A percentile compares a stretch with the other conserved stretches of the same genome.
phyloP scores from a whole-genome alignment of 1,140 invertebrate genomes.

The Augochlora pura region DNA sequence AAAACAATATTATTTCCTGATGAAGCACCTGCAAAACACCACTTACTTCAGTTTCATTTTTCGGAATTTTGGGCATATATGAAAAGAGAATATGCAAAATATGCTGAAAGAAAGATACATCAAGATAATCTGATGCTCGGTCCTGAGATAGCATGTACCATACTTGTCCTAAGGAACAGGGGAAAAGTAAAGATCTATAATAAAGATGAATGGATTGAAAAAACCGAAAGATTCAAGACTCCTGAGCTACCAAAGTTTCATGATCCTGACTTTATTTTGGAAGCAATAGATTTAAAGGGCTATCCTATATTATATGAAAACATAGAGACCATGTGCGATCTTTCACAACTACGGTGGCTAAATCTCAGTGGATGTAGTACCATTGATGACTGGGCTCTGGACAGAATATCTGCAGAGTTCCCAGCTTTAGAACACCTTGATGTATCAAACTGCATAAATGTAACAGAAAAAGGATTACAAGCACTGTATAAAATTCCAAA shows the following conservation, averaged over 20 bases:
- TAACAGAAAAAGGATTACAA: conserved; percentile 85
- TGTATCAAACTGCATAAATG: conserved; percentile 84
- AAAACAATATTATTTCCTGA: background rate
- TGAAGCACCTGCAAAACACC: background rate
- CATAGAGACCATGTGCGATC: conserved; percentile 83
- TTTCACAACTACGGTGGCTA: conserved; percentile 84
- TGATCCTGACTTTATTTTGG: conserved; percentile 81
- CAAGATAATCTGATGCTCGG: conserved; percentile 82
- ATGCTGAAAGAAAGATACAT: conserved; percentile 77
- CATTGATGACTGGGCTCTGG: conserved; percentile 90
- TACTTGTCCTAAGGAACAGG: conserved; percentile 85
- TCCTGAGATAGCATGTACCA: conserved; percentile 86
- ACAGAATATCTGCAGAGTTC: conserved; percentile 83
- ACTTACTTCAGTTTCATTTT: conserved; percentile 52
- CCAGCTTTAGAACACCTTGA: conserved; percentile 86
- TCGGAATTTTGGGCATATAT: conserved; percentile 76
- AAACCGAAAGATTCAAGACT: conserved; percentile 76
- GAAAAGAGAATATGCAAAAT: conserved; percentile 69
- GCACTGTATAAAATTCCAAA: conserved; percentile 83
- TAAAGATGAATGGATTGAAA: conserved; percentile 81
- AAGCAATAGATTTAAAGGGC: conserved; percentile 85
- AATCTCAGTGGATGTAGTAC: conserved; percentile 83
- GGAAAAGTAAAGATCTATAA: conserved; percentile 86
- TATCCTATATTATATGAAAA: conserved; percentile 86
- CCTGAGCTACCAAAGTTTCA: conserved; percentile 80